phyloP scores from a whole-genome alignment of 2,797 vertebrate species.

The Intellagama lesueurii region DNA sequence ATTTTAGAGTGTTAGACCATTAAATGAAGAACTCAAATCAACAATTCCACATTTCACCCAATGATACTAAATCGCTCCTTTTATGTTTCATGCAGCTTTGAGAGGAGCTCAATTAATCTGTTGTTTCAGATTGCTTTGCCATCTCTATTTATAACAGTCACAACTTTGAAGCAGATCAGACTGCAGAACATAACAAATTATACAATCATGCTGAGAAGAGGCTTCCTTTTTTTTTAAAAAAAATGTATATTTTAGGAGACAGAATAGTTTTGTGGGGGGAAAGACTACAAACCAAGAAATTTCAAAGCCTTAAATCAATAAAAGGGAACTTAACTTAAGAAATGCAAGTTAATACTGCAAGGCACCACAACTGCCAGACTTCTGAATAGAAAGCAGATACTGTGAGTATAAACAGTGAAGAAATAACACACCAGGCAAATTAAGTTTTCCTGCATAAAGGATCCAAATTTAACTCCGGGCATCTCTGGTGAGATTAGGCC shows the following conservation, averaged over 20 bases:
- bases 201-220: background rate
- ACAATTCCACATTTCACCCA: conserved; percentile 38
- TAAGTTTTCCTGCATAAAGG: background rate
- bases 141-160: conserved; percentile 48
- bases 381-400: conserved; percentile 11
- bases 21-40: conserved; percentile 49
- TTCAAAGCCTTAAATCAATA: conserved; percentile 8
- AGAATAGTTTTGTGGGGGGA: background rate
- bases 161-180: conserved; percentile 32
- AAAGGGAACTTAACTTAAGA: conserved; percentile 22
- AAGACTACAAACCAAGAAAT: background rate
- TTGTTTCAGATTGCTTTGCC: conserved; percentile 40
- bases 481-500: background rate
- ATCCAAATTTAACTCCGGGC: background rate
- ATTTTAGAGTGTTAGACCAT: conserved; percentile 19
- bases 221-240: background rate
- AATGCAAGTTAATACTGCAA: conserved; percentile 22
- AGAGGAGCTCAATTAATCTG: conserved; percentile 35
- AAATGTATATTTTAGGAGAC: conserved; percentile 5
- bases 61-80: background rate
- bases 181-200: conserved; percentile 31
- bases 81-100: conserved; percentile 35
- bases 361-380: conserved; percentile 18
- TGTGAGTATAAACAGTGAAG: conserved; percentile 12
- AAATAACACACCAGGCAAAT: background rate